Evolutionary conservation across 2,888 invertebrate genomes (phyloP).

Genomic region (Troides aeacus): DNA sequence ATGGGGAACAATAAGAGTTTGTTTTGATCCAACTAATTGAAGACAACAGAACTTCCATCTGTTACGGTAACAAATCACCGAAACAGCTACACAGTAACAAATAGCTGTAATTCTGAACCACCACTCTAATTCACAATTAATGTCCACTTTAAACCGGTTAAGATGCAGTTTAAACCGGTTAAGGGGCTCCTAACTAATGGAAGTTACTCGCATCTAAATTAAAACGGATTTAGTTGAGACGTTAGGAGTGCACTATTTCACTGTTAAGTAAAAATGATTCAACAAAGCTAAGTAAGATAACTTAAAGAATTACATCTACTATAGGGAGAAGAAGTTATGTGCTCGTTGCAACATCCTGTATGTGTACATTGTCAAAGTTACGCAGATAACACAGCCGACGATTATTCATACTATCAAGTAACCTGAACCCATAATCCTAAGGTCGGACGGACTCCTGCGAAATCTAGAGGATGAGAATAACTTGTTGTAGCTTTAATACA

Average conservation of each 20-base stretch:
- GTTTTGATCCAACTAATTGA: slow-evolving; percentile 33
- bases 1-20: not conserved
- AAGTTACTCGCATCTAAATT: slow-evolving; percentile 31
- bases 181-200: slow-evolving; percentile 37
- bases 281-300: slow-evolving; percentile 6
- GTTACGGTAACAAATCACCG: slow-evolving; percentile 40
- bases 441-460: too few relatives aligned
- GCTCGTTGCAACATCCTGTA: too few relatives aligned
- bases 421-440: too few relatives aligned
- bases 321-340: too few relatives aligned
- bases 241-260: slow-evolving; percentile 16
- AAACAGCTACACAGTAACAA: slow-evolving; percentile 53
- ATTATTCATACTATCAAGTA: too few relatives aligned
- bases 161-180: slow-evolving; percentile 55
- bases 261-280: slow-evolving; percentile 13
- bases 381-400: too few relatives aligned
- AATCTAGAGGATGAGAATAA: too few relatives aligned
- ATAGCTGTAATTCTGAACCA: slow-evolving; percentile 50
- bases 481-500: too few relatives aligned
- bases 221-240: slow-evolving; percentile 31
- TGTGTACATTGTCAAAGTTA: too few relatives aligned
- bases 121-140: slow-evolving; percentile 63
- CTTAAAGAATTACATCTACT: not conserved
- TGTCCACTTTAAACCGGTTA: slow-evolving; percentile 46
- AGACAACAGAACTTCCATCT: slow-evolving; percentile 32